Conservation (phyloP, 2,888 invertebrate species). For the Leucoma salicis region DNA sequence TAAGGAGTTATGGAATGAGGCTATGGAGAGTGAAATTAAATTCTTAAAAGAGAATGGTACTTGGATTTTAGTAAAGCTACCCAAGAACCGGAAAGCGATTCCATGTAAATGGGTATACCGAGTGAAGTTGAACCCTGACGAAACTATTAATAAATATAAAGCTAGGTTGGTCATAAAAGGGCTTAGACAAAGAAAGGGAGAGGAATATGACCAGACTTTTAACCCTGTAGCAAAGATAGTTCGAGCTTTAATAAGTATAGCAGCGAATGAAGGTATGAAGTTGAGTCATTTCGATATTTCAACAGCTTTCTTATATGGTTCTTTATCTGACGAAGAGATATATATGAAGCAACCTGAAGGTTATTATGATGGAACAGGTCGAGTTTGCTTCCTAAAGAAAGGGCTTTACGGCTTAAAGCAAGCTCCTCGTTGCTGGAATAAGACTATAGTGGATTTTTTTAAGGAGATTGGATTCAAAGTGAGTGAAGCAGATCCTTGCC, state of each 20-base stretch:
- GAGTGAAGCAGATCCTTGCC: neutral
- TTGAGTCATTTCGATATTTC: neutral
- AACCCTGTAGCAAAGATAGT: neutral
- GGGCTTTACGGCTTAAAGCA: neutral
- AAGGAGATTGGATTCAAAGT: neutral
- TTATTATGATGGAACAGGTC: neutral
- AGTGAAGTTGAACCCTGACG: slow-evolving; percentile 24
- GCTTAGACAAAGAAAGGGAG: slow-evolving; percentile 4
- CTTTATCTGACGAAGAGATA: neutral
- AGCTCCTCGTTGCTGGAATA: neutral
- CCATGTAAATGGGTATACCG: slow-evolving; percentile 21
- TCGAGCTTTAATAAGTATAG: neutral
- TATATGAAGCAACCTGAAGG: neutral
- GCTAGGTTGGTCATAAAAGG: slow-evolving; percentile 19
- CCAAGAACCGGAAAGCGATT: slow-evolving; percentile 20
- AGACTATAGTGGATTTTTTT: neutral
- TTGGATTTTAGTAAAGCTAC: slow-evolving; percentile 8
- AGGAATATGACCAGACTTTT: neutral
- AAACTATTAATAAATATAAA: slow-evolving; percentile 21
- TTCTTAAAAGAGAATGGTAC: neutral
- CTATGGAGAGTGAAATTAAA: neutral
- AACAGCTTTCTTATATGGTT: neutral
- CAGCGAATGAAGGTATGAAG: neutral
- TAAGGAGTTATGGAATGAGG: neutral
- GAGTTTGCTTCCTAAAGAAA: neutral